These are phyloP conservation scores for Meliscaeva auricollis DNA, from an alignment of 2,888 invertebrate genomes.

Conservation along the genomic window DNA sequence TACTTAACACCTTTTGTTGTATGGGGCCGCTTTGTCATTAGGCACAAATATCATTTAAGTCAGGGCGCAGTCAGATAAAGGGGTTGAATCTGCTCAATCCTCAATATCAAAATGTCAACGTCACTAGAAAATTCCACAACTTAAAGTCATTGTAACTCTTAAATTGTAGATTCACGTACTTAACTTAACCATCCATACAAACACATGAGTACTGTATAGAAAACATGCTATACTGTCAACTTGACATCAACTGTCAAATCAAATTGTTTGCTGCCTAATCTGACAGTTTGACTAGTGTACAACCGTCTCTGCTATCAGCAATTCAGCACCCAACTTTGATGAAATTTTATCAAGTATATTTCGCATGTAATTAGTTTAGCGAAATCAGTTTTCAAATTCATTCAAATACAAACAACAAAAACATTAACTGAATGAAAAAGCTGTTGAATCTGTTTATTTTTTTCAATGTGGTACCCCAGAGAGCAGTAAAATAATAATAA, in stretches of 20 bases:
- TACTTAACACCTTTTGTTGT: background rate
- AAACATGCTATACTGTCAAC: slow-evolving; percentile 58
- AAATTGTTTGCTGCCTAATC: slow-evolving; percentile 27
- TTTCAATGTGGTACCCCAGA: background rate
- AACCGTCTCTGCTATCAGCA: slow-evolving; percentile 2
- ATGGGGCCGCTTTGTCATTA: slow-evolving; percentile 1
- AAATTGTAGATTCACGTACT: slow-evolving; percentile 16
- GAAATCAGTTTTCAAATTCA: slow-evolving; percentile 50
- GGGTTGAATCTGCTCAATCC: no score
- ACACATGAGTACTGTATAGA: background rate
- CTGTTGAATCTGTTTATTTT: background rate
- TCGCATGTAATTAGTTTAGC: slow-evolving; percentile 40
- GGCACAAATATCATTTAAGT: background rate
- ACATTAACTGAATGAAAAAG: background rate
- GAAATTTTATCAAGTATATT: slow-evolving; percentile 48
- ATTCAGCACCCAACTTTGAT: slow-evolving; percentile 12
- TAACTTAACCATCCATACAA: background rate
- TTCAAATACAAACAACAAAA: slow-evolving; percentile 18
- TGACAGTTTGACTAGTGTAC: slow-evolving; percentile 10
- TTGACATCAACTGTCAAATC: slow-evolving; percentile 63
- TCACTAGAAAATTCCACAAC: slow-evolving; percentile 65
- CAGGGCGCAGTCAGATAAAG: background rate
- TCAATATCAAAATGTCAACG: slow-evolving; percentile 32
- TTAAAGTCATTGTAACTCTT: slow-evolving; percentile 52
- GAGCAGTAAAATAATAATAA: background rate